Base-by-base conservation (phyloP, 2,113 vertebrate genomes). In the Turdus rufiventris region DNA sequence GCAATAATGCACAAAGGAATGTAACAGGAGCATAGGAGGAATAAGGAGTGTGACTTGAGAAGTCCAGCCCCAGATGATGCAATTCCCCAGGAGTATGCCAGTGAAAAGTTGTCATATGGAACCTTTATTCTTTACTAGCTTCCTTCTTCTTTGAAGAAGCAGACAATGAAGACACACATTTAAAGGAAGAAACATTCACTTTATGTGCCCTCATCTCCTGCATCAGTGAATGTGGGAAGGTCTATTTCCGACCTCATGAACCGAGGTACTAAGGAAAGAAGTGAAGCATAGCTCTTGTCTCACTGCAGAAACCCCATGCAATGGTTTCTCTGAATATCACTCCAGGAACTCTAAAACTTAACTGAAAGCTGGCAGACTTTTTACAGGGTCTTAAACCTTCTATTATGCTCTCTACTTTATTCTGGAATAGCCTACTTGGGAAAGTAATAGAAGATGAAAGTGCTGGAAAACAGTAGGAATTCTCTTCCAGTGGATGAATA, bases 361-460 rank as follows among this genome's bases (percentile, higher is more conserved):
- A 18, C n/a, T 28, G 31, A 85, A 85, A 83, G 31, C 16, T 38
- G 5, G 13, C 45, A 60, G 53, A n/a, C 12, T 36, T 88, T 71
- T 68, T 53, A 53, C 25, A 80, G 28, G 5, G 17, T 58, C 58
- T 87, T 84, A 80, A 50, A 66, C 9, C 4, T 19, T 79, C 21
- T 76, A 13, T 76, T 76, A n/a, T 9, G 57, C 40, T 80, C 4
- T 23, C 8, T 67, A 15, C 19, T 87, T 87, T 50, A 80, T 60
- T 85, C 48, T 56, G 25, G 12, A 56, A 15, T 60, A 88, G 40
- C 10, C 65, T 73, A 33, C 51, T 70, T 66, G 29, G 19, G 40
- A 91, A 95, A 85, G n/a, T 4, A 58, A 48, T 56, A 43, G n/a
- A 79, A 80, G 21, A 53, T 77, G 9, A 72, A 90, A 93, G 24